phyloP scores from a whole-genome alignment of 2,888 invertebrate species.

The Mamestra brassicae region DNA sequence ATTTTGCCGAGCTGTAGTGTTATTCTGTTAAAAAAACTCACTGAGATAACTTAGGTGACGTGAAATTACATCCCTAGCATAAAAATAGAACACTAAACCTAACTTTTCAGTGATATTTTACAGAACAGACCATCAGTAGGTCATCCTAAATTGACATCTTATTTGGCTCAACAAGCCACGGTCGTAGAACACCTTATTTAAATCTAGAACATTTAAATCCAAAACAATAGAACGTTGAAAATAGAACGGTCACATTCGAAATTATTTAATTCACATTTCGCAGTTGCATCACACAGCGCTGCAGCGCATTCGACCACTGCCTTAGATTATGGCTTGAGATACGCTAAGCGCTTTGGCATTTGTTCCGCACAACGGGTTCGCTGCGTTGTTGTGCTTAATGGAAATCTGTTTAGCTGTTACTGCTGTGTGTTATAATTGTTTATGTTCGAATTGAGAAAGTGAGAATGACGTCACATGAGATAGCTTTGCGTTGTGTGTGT shows the following conservation, averaged over 20 bases:
- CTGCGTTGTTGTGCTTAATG: constrained; percentile 76
- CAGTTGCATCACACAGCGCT: constrained; percentile 61
- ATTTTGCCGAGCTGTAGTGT: not conserved
- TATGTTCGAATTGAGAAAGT: constrained; percentile 67
- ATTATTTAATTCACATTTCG: constrained; percentile 59
- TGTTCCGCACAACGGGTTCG: constrained; percentile 71
- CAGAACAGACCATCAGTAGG: no score
- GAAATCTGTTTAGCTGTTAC: constrained; percentile 79
- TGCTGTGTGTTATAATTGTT: constrained; percentile 68
- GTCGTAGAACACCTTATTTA: not conserved
- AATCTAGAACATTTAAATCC: constrained; percentile 31
- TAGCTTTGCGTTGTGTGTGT: constrained; percentile 16
- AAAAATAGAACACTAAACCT: no score
- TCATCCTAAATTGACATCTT: not conserved
- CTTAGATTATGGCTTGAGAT: constrained; percentile 81
- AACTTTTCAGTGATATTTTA: no score
- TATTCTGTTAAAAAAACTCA: no score
- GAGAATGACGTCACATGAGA: constrained; percentile 63
- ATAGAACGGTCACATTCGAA: constrained; percentile 49
- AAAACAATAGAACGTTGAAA: constrained; percentile 44
- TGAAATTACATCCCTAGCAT: no score
- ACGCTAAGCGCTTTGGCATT: constrained; percentile 86
- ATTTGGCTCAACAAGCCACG: not conserved
- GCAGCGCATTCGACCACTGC: constrained; percentile 74
- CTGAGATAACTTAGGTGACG: no score